Conservation (phyloP, 53 echinoderm and acorn worm species). For the Henricia sp. region DNA sequence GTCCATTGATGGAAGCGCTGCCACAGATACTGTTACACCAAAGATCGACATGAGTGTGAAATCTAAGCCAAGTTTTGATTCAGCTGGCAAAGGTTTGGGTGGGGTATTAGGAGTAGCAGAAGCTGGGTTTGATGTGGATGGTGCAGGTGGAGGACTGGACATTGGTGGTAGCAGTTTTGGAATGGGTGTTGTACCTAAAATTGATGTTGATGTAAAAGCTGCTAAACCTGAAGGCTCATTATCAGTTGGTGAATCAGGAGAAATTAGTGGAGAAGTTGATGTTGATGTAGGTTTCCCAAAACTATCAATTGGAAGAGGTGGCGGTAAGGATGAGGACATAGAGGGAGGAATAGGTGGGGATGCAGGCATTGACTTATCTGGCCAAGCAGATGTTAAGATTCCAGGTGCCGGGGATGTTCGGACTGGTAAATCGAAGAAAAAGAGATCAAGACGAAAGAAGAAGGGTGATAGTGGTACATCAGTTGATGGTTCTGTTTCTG, state of each 20-base stretch:
- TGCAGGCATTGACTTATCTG: constrained; percentile 13
- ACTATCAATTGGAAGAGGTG: constrained; percentile 14
- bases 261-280: constrained; percentile 21
- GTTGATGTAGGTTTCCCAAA: background rate
- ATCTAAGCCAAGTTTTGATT: too few relatives aligned
- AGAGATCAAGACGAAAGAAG: constrained; percentile 63
- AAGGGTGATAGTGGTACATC: constrained; percentile 61
- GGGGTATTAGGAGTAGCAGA: constrained; percentile 47
- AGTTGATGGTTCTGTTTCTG: constrained; percentile 60
- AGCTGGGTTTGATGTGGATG: background rate
- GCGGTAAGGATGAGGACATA: too few relatives aligned
- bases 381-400: constrained; percentile 12
- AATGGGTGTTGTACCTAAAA: constrained; percentile 30
- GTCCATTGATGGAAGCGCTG: constrained; percentile 11
- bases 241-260: constrained; percentile 7
- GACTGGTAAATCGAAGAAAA: constrained; percentile 57
- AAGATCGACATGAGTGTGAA: constrained; percentile 29
- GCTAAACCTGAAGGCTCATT: constrained; percentile 36
- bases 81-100: constrained; percentile 31
- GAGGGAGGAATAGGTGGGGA: constrained; percentile 19
- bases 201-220: constrained; percentile 35
- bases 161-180: constrained; percentile 9
- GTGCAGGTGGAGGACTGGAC: background rate
- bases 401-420: constrained; percentile 49
- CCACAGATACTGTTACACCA: constrained; percentile 30